phyloP scores from a whole-genome alignment of 1,140 invertebrate genomes.

The Reticulitermes speratus region DNA sequence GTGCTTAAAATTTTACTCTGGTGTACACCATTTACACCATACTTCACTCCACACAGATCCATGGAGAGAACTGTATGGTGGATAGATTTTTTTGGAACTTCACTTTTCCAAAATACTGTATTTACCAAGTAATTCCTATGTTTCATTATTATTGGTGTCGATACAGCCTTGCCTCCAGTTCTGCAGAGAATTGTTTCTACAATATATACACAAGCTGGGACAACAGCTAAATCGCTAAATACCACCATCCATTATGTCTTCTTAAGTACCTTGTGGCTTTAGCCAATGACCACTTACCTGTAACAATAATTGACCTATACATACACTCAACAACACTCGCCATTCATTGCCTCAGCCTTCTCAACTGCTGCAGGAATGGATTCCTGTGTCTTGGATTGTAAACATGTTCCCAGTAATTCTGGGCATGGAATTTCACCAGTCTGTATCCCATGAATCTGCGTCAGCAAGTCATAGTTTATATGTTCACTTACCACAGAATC shows the following conservation, averaged over 20 bases:
- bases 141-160: constrained; percentile 13
- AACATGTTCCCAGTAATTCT: constrained; percentile 69
- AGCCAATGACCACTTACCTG: not conserved
- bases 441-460: constrained; percentile 71
- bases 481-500: constrained; percentile 87
- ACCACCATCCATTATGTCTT: not conserved
- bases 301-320: not conserved
- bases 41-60: not conserved
- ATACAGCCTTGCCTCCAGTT: constrained; percentile 24
- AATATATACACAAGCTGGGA: not conserved
- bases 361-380: constrained; percentile 70
- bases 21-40: not conserved
- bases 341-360: constrained; percentile 47
- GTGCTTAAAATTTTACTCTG: not conserved
- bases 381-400: constrained; percentile 75
- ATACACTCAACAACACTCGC: constrained; percentile 24
- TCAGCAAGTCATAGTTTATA: constrained; percentile 93
- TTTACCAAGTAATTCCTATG: not conserved
- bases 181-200: not conserved
- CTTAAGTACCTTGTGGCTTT: not conserved
- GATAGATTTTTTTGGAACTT: not conserved
- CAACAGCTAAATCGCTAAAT: not conserved
- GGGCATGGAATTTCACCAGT: constrained; percentile 70
- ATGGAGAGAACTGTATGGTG: not conserved
- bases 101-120: not conserved